Evolutionary conservation across 2,797 vertebrate genomes (phyloP).

Genomic region (Pelodytes ibericus): DNA sequence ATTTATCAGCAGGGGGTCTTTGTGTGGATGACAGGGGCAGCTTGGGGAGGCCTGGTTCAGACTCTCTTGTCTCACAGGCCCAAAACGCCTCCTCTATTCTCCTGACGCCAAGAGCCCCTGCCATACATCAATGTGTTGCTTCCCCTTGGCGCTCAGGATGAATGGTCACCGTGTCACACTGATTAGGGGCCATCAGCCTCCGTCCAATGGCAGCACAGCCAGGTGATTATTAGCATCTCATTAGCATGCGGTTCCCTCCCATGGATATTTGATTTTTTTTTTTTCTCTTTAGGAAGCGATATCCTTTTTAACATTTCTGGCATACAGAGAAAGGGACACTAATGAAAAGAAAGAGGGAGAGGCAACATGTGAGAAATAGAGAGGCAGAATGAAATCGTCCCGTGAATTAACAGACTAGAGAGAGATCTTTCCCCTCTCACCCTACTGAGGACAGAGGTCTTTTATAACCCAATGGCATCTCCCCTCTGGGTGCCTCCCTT

Average conservation of each 20-base stretch:
- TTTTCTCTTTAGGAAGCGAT: conserved; percentile 24
- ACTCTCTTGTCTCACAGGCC: conserved; percentile 38
- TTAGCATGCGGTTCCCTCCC: conserved; percentile 50
- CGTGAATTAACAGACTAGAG: conserved; percentile 36
- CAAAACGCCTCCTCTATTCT: conserved; percentile 58
- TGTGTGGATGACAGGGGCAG: conserved; percentile 51
- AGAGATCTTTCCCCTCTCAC: conserved; percentile 37
- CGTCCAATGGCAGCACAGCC: conserved; percentile 46
- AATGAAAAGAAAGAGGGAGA: conserved; percentile 49
- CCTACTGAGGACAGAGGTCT: conserved; percentile 43
- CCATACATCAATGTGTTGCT: conserved; percentile 58
- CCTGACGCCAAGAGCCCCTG: conserved; percentile 52
- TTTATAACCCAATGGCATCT: conserved; percentile 38
- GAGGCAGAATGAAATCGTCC: conserved; percentile 37
- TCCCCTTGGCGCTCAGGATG: conserved; percentile 47
- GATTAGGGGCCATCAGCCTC: conserved; percentile 56
- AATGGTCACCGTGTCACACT: conserved; percentile 55
- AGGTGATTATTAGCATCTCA: conserved; percentile 55
- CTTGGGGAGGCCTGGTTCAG: conserved; percentile 54
- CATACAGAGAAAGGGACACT: conserved; percentile 50
- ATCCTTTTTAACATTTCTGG: conserved; percentile 61
- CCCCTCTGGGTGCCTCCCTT: conserved; percentile 36
- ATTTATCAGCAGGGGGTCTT: conserved; percentile 53
- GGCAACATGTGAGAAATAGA: conserved; percentile 31
- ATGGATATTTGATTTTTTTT: conserved; percentile 40